Evolutionary conservation across 2,797 vertebrate genomes (phyloP).

Genomic region (Gouania willdenowi): DNA sequence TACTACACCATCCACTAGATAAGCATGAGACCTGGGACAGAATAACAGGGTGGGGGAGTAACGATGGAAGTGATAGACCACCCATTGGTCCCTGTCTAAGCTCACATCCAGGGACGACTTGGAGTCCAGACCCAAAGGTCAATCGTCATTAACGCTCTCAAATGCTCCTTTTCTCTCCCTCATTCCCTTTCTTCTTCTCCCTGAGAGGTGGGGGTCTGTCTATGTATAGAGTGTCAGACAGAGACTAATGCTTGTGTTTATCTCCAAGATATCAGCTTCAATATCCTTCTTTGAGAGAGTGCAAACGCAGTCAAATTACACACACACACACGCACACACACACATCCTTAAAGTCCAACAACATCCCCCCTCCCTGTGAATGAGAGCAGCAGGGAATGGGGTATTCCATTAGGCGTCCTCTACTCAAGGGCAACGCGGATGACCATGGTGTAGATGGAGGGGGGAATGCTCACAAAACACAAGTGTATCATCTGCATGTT

Average conservation of each 20-base stretch:
- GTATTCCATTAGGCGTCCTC: constrained; percentile 63
- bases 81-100: constrained; percentile 61
- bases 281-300: constrained; percentile 52
- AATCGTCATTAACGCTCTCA: constrained; percentile 59
- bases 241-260: constrained; percentile 70
- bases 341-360: constrained; percentile 34
- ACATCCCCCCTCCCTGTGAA: constrained; percentile 24
- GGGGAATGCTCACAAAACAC: no score
- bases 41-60: constrained; percentile 7
- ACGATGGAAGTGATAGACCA: constrained; percentile 44
- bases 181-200: constrained; percentile 32
- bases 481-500: no score
- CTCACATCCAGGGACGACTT: constrained; percentile 52
- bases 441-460: constrained; percentile 12
- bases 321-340: constrained; percentile 3
- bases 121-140: constrained; percentile 58
- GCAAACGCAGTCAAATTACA: constrained; percentile 29
- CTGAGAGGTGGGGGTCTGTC: constrained; percentile 17
- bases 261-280: constrained; percentile 63
- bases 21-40: constrained; percentile 9
- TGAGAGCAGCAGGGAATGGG: constrained; percentile 46
- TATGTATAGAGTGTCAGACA: constrained; percentile 61
- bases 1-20: constrained; percentile 20
- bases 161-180: constrained; percentile 39
- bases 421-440: constrained; percentile 56